Evolutionary conservation across 1,140 invertebrate species (phyloP).

Genomic region (Notospermus geniculatus): DNA sequence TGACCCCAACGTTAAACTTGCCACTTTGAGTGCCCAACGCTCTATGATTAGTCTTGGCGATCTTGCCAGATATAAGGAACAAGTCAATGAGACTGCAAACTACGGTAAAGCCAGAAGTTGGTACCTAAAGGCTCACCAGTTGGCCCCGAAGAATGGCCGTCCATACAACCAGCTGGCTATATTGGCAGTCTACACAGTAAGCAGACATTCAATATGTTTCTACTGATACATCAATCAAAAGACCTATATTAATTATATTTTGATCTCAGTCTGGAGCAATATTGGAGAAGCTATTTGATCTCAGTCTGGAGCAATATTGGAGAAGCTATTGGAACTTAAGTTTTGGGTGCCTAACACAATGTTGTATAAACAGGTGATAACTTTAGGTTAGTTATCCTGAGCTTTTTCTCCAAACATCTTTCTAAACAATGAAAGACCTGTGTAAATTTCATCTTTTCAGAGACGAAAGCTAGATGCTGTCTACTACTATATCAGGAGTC

Average conservation of each 20-base stretch:
- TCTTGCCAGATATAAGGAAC: conserved; percentile 83
- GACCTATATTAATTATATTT: too few species aligned
- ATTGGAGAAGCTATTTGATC: too few species aligned
- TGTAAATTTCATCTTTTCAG: conserved; percentile 57
- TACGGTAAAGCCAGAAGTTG: conserved; percentile 75
- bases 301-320: too few species aligned
- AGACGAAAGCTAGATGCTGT: conserved; percentile 92
- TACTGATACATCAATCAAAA: not conserved
- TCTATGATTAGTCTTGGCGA: conserved; percentile 87
- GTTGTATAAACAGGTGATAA: too few species aligned
- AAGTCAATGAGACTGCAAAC: conserved; percentile 75
- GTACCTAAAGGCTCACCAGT: conserved; percentile 88
- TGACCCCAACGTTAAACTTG: conserved; percentile 69
- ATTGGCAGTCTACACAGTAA: conserved; percentile 83
- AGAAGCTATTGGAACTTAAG: too few species aligned
- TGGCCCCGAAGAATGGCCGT: conserved; percentile 90
- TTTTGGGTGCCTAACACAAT: too few species aligned
- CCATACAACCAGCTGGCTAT: conserved; percentile 95
- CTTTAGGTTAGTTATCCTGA: too few species aligned
- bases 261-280: too few species aligned
- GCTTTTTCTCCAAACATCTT: conserved; percentile 6
- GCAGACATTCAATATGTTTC: conserved; percentile 44
- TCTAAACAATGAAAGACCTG: not conserved
- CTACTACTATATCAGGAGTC: conserved; percentile 92
- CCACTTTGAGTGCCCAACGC: conserved; percentile 81